phyloP scores from a whole-genome alignment of 2,797 vertebrate genomes.

The Lemur catta region DNA sequence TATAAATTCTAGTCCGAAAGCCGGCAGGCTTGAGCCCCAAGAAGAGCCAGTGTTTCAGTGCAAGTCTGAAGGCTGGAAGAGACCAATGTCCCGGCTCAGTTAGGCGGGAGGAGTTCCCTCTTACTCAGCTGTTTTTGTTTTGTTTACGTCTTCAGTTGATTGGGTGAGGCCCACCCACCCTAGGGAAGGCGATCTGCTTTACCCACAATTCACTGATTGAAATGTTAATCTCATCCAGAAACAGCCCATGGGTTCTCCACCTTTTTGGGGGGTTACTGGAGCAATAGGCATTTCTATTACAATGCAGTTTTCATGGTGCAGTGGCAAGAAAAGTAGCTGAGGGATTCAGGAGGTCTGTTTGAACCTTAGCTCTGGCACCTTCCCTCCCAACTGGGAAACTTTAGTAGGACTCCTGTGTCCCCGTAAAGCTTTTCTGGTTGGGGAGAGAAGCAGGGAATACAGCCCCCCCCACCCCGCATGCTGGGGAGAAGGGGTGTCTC shows the following conservation, averaged over 20 bases:
- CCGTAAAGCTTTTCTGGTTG: rapidly evolving
- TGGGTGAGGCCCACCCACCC: background rate
- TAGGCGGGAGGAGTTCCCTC: no score
- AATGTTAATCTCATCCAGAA: background rate
- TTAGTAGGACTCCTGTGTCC: background rate
- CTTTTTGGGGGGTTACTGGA: background rate
- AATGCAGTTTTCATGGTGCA: background rate
- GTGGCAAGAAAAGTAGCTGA: background rate
- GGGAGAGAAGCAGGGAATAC: background rate
- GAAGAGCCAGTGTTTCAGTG: background rate
- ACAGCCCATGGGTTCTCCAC: background rate
- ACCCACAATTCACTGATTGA: background rate
- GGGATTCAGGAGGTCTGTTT: background rate
- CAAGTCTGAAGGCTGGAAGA: background rate
- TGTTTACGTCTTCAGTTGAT: background rate
- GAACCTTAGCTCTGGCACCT: background rate
- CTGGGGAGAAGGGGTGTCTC: background rate
- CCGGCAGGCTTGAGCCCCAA: background rate
- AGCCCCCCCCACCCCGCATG: background rate
- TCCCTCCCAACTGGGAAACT: background rate
- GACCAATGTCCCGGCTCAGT: background rate
- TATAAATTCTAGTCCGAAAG: background rate
- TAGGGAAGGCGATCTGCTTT: background rate
- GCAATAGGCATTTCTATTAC: background rate
- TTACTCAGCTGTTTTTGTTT: background rate